Base-by-base conservation (phyloP, 2,113 vertebrate genomes). In the Tricholaema leucomelas region DNA sequence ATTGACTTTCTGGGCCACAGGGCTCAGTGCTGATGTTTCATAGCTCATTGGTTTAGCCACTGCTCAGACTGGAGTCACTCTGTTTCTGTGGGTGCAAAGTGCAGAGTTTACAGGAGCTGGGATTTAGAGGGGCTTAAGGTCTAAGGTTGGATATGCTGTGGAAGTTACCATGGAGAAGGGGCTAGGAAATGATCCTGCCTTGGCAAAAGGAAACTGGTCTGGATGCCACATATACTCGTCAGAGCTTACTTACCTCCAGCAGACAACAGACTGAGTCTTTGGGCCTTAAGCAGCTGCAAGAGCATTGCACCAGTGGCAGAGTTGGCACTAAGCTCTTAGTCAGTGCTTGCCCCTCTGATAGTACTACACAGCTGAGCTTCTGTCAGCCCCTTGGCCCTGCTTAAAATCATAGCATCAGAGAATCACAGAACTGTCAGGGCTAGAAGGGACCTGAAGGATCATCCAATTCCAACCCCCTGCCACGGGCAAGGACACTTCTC, bases 271-370 rank as follows among this genome's bases (percentile, higher is more conserved):
- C 38, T 60, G 78, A 64, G 21, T 80, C 24, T 21, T 73, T 44
- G 56, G 38, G 52, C 27, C 18, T 65, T 55, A 56, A 74, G 7
- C 33, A 66, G 19, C 59, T 82, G 24, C 12, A 80, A 80, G 33
- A 33, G 28, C 1, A 3, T 19, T 3, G 2, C 36, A 33, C 52
- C 28, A 33, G 3, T 10, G 31, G 55, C 8, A 13, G 42, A 1
- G 64, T 54, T 56, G 40, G 13, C 42, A 52, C 10, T 77, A 38
- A 27, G 50, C 38, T 52, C 70, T 36, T 71, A 36, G 44, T 58
- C 7, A 8, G 8, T 90, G 12, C 64, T 70, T 44, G 4, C 10
- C 66, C 44, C 73, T 76, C 33, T 66, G 35, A 48, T 77, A 15
- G 38, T 85, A 44, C 33, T 25, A 33, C 61, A 30, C 13, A 70